Conservation (phyloP, 2,113 vertebrate species). For the Anarhynchus alexandrinus region DNA sequence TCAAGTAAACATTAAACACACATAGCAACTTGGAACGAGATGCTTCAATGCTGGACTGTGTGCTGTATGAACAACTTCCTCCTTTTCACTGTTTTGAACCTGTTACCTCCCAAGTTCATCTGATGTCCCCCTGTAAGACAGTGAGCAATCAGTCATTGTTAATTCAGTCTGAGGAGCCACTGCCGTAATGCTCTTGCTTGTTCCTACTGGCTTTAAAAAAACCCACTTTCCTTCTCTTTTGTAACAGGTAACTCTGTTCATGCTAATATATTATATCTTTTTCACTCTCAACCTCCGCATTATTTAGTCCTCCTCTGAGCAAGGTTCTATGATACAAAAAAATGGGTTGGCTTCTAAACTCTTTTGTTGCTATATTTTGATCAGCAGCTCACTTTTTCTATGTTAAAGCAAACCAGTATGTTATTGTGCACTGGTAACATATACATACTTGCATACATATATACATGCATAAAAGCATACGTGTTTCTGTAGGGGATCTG, state of each 20-base stretch:
- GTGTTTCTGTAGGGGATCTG: not conserved
- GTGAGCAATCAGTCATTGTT: not conserved
- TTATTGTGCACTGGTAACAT: not conserved
- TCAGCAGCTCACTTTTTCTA: not conserved
- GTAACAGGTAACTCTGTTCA: not conserved
- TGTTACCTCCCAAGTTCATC: not conserved
- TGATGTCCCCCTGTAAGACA: not conserved
- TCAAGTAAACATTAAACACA: not conserved
- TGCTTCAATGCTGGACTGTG: not conserved
- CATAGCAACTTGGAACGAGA: not conserved
- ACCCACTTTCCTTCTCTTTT: not conserved
- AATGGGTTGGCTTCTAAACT: not conserved
- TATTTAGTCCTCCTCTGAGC: not conserved
- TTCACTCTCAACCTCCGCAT: not conserved
- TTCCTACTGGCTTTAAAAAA: not conserved
- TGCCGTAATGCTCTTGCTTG: not conserved
- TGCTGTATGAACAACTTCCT: not conserved
- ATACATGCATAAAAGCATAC: not conserved
- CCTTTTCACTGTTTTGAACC: not conserved
- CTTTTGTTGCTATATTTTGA: not conserved
- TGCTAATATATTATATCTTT: not conserved
- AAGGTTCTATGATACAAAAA: not conserved
- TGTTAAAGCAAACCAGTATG: not conserved
- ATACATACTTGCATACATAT: no score
- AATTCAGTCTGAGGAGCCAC: not conserved